Percentiles rank a stretch among this genome's conserved stretches.
phyloP scores from a whole-genome alignment of 2,888 invertebrate species.

The Nomada ruficornis region DNA sequence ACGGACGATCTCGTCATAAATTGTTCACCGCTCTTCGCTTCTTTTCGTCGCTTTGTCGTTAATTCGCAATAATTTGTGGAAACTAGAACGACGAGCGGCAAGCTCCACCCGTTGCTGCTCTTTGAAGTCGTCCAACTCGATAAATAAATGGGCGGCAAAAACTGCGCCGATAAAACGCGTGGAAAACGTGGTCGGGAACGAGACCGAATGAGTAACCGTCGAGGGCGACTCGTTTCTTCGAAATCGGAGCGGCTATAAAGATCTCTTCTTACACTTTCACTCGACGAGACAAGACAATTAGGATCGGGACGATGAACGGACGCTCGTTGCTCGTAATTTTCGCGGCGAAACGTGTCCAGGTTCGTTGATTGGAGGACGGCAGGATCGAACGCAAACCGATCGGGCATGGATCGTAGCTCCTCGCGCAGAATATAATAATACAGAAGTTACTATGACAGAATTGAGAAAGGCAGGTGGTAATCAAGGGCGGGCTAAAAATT shows the following conservation, averaged over 20 bases:
- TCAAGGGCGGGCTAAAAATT: constrained; percentile 28
- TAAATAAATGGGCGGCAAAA: constrained; percentile 9
- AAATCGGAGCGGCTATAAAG: constrained; percentile 17
- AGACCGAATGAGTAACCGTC: not conserved
- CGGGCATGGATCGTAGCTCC: not conserved
- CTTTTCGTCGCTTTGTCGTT: constrained; percentile 4
- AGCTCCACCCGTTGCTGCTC: constrained; percentile 2
- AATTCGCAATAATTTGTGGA: constrained; percentile 7
- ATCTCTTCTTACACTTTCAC: not conserved
- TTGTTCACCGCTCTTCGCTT: not conserved
- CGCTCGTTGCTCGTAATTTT: not conserved
- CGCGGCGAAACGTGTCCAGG: not conserved
- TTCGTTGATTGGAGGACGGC: not conserved
- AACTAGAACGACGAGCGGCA: constrained; percentile 20
- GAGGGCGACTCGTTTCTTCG: not conserved
- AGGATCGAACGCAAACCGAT: not conserved
- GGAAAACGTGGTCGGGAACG: not conserved
- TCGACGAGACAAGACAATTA: not conserved
- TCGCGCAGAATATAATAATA: not conserved
- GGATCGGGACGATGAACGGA: not conserved
- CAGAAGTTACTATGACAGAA: not conserved
- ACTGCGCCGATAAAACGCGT: not conserved
- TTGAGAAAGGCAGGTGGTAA: constrained; percentile 17
- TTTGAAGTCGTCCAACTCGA: not conserved
- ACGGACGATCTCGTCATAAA: constrained; percentile 6